phyloP scores from a whole-genome alignment of 2,888 invertebrate genomes.

The Anodontia alba region DNA sequence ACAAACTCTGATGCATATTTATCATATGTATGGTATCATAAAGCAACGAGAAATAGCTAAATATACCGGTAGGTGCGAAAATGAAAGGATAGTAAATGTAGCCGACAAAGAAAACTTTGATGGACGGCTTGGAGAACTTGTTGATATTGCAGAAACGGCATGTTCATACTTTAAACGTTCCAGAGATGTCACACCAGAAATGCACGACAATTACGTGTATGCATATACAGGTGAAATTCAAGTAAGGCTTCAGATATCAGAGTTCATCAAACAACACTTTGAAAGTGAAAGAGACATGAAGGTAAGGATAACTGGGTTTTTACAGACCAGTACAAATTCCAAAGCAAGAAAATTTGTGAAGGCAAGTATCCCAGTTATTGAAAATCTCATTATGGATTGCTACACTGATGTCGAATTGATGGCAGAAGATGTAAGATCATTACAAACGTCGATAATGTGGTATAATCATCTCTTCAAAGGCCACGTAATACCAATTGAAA shows the following conservation, averaged over 20 bases:
- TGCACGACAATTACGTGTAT: slow-evolving; percentile 35
- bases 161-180: slow-evolving; percentile 42
- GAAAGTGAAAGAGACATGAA: background rate
- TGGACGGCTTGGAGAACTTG: slow-evolving; percentile 14
- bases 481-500: background rate
- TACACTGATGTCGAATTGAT: slow-evolving; percentile 51
- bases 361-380: slow-evolving; percentile 57
- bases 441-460: slow-evolving; percentile 43
- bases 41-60: slow-evolving; percentile 28
- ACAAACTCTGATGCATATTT: slow-evolving; percentile 54
- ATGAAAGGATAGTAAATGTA: slow-evolving; percentile 25
- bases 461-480: slow-evolving; percentile 57
- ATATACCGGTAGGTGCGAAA: slow-evolving; percentile 33
- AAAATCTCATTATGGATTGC: slow-evolving; percentile 64
- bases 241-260: slow-evolving; percentile 56
- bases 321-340: background rate
- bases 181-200: slow-evolving; percentile 36
- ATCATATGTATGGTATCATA: slow-evolving; percentile 65
- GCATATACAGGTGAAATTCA: slow-evolving; percentile 45
- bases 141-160: slow-evolving; percentile 32
- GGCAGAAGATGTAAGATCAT: slow-evolving; percentile 34
- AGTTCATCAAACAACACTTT: slow-evolving; percentile 50
- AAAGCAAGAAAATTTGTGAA: slow-evolving; percentile 43
- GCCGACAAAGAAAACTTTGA: slow-evolving; percentile 12
- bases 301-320: background rate